Base-by-base conservation (phyloP, 2,797 vertebrate species). In the Erpetoichthys calabaricus region DNA sequence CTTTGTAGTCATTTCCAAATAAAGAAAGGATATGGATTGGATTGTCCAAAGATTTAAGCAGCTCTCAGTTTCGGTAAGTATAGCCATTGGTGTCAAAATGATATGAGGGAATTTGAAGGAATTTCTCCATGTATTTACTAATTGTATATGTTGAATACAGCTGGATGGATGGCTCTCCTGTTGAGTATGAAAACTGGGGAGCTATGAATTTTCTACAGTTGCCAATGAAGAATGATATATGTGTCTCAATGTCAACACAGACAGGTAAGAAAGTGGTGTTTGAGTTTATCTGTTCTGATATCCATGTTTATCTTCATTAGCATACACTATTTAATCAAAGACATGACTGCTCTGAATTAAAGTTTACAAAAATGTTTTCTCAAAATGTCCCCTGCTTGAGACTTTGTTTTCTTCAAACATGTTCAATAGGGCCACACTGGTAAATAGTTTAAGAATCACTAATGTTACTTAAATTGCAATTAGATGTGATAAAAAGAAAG, bases 11-110 rank as follows among this genome's bases (percentile, higher is more conserved):
- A 0, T 74, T 78, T 0, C 74, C 67, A 56, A 76, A 60, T 47
- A 82, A 82, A 7, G 70, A 72, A 50, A 86, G 83, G 56, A 96
- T 91, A 92, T 96, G 92, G 95, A 91, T 94, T 66, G 93, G 92
- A 65, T 45, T 94, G 65, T 82, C 75, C 1, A 51, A 79, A 56
- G 80, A 80, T 65, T 71, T 60, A 56, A 56, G 70, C 44, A 74
- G 66, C 50, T 68, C 79, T 59, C 86, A 77, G 65, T 78, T 85
- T 75, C 84, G 85, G 91, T 90, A 81, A 67, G 80, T 63, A 58
- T 10, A 4, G n/a, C 0, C 41, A 64, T 60, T 63, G 60, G 51
- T 49, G 52, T 65, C 8, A 50, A 8, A 47, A 1, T 44, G 44
- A 42, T 56, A 51, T 52, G 41, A 51, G 44, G 52, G 3, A 47